Conservation (phyloP, 2,113 vertebrate genomes). For the Dryoscopus gambensis region DNA sequence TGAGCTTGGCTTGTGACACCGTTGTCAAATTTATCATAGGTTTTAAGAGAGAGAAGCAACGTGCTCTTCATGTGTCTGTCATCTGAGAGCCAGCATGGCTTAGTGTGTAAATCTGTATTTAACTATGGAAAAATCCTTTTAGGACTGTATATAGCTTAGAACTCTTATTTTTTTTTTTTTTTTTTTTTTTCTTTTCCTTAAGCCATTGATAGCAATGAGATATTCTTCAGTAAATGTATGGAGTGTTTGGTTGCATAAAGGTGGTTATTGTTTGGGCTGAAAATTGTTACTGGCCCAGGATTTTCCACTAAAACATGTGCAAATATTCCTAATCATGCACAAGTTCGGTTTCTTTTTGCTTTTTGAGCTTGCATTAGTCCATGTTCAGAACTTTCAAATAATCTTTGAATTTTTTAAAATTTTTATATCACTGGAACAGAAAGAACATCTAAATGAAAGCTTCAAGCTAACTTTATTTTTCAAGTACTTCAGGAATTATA, state of each 20-base stretch:
- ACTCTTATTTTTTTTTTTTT: neutral
- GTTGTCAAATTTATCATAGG: neutral
- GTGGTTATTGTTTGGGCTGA: neutral
- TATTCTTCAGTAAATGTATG: neutral
- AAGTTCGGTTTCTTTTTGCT: neutral
- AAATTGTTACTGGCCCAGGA: neutral
- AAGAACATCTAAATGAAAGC: conserved; percentile 29
- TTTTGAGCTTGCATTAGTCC: neutral
- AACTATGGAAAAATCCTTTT: neutral
- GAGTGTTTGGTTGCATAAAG: neutral
- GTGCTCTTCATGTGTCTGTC: neutral
- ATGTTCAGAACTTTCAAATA: neutral
- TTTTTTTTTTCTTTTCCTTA: neutral
- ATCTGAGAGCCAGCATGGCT: neutral
- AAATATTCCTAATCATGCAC: neutral
- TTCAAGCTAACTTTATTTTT: conserved; percentile 39
- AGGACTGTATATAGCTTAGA: neutral
- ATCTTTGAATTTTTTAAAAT: conserved; percentile 14
- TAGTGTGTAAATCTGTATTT: neutral
- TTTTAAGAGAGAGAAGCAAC: neutral
- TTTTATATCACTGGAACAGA: conserved; percentile 43
- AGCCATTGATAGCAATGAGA: neutral
- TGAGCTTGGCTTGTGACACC: neutral
- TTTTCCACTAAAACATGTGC: neutral
- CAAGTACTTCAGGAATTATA: conserved; percentile 6